Percentiles rank a stretch among this genome's conserved stretches.
These are phyloP conservation scores for Gopherus evgoodei DNA, from an alignment of 2,113 vertebrate species.

Conservation along the genomic window DNA sequence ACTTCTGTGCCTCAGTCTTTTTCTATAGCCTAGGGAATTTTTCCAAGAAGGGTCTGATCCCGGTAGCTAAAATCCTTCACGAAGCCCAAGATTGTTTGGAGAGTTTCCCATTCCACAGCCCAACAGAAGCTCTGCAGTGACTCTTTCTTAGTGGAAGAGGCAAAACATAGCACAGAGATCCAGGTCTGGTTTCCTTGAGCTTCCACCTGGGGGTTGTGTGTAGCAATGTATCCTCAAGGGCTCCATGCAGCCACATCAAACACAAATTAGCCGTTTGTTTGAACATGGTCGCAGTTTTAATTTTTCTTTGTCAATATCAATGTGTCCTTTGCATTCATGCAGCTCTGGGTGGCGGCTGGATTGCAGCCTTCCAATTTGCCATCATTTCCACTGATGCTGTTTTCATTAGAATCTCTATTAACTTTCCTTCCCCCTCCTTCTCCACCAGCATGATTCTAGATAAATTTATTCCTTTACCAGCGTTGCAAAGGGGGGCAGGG, in stretches of 20 bases:
- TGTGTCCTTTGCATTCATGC: rapidly evolving
- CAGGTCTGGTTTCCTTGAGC: background rate
- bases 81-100: rapidly evolving
- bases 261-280: background rate
- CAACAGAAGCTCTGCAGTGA: background rate
- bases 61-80: background rate
- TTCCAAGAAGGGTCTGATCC: rapidly evolving
- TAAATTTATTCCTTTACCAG: background rate
- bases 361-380: rapidly evolving
- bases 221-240: rapidly evolving
- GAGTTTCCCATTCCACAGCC: background rate
- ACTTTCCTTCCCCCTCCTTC: background rate
- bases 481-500: background rate
- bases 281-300: rapidly evolving
- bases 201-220: rapidly evolving
- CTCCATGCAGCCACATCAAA: background rate
- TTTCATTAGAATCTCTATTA: background rate
- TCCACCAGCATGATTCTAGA: background rate
- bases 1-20: rapidly evolving
- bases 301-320: background rate
- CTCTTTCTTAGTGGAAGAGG: background rate
- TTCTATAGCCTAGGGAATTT: background rate
- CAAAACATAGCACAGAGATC: background rate
- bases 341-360: rapidly evolving
- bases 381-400: rapidly evolving